Conservation (phyloP, 1,140 invertebrate species). For the Drosophila sp. region DNA sequence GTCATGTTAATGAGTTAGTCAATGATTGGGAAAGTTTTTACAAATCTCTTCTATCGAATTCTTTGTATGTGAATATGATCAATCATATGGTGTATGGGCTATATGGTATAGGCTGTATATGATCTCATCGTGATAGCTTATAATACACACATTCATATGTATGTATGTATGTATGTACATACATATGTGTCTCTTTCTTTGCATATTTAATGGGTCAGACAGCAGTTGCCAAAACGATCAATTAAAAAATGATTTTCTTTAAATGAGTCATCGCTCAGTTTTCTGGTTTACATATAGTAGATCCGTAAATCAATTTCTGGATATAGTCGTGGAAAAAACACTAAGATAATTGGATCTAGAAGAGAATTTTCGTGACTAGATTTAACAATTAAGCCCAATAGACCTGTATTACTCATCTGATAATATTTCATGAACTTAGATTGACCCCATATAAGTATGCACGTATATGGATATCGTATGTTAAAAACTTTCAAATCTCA, state of each 20-base stretch:
- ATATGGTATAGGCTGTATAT: neutral
- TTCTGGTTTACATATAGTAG: neutral
- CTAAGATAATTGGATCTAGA: no score
- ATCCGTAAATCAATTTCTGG: no score
- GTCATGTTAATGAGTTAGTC: constrained; percentile 57
- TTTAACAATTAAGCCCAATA: no score
- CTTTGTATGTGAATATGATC: constrained; percentile 12
- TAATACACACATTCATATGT: neutral
- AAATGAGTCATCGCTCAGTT: constrained; percentile 17
- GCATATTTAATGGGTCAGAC: constrained; percentile 21
- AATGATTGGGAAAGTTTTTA: constrained; percentile 20
- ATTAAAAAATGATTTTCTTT: constrained; percentile 16
- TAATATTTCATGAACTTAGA: no score
- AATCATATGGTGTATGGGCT: constrained; percentile 11
- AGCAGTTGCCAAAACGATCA: constrained; percentile 1
- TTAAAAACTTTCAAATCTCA: no score
- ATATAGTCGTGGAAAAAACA: no score
- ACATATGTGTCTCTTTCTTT: constrained; percentile 19
- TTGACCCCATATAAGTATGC: no score
- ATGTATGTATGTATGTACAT: neutral
- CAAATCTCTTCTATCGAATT: constrained; percentile 11
- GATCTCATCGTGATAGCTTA: constrained; percentile 9
- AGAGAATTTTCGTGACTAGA: no score
- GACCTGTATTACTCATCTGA: no score
- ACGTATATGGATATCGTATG: no score